Conservation (phyloP, 2,888 invertebrate species). For the Euclidia mi region DNA sequence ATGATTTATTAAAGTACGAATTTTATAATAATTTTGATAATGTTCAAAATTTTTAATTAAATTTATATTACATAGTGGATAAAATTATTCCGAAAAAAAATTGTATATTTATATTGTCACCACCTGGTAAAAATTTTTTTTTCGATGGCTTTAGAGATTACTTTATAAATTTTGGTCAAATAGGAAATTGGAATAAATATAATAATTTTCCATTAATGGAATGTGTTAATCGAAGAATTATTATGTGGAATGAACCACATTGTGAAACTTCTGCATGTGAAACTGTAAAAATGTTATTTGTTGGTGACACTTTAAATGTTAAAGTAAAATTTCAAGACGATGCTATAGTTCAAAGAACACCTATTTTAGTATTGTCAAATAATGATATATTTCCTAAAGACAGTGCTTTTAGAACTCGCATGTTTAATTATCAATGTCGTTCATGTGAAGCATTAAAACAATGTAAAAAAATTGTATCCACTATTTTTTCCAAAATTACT, state of each 20-base stretch:
- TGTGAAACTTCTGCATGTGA: constrained; percentile 19
- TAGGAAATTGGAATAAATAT: constrained; percentile 25
- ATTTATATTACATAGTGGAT: constrained; percentile 19
- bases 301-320: too few species aligned
- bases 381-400: constrained; percentile 21
- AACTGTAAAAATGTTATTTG: constrained; percentile 23
- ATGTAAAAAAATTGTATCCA: constrained; percentile 15
- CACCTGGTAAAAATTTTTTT: constrained; percentile 27
- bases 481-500: constrained; percentile 14
- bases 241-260: constrained; percentile 23
- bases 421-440: constrained; percentile 8
- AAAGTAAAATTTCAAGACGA: constrained; percentile 22
- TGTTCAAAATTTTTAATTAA: constrained; percentile 4
- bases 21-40: constrained; percentile 9
- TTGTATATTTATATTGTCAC: constrained; percentile 22
- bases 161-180: constrained; percentile 27
- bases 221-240: constrained; percentile 22
- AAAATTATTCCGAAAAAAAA: constrained; percentile 20
- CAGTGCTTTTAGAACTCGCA: constrained; percentile 8
- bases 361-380: constrained; percentile 11
- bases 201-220: constrained; percentile 21
- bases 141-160: constrained; percentile 22
- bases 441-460: constrained; percentile 5
- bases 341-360: constrained; percentile 14
- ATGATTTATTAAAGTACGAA: too few species aligned